These are phyloP conservation scores for Pachycephus smyrnensis DNA, from an alignment of 2,888 invertebrate species.

Conservation along the genomic window DNA sequence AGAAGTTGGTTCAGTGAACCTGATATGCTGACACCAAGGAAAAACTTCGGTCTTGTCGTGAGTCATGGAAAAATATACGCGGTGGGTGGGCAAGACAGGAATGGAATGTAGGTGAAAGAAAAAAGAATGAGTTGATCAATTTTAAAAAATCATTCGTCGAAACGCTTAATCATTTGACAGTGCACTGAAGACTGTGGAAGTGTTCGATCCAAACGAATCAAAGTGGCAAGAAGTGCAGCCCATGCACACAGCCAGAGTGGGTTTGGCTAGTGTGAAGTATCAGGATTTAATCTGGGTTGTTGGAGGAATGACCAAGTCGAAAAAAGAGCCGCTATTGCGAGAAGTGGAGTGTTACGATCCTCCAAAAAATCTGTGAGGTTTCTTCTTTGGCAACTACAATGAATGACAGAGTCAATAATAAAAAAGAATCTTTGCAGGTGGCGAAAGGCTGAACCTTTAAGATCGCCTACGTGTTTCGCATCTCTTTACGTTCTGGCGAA, in stretches of 20 bases:
- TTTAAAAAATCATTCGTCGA: neutral
- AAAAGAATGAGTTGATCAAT: neutral
- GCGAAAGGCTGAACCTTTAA: slow-evolving; percentile 46
- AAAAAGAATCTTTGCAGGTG: slow-evolving; percentile 45
- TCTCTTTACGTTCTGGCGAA: slow-evolving; percentile 62
- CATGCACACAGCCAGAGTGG: slow-evolving; percentile 73
- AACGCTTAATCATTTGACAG: slow-evolving; percentile 54
- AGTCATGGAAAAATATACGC: slow-evolving; percentile 76
- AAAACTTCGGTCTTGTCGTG: slow-evolving; percentile 79
- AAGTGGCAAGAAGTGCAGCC: slow-evolving; percentile 73
- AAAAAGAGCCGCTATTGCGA: slow-evolving; percentile 70
- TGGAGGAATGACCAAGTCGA: slow-evolving; percentile 77
- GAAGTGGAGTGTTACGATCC: slow-evolving; percentile 76
- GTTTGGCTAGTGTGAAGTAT: slow-evolving; percentile 73
- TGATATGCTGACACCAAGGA: slow-evolving; percentile 72
- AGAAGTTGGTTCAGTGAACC: slow-evolving; percentile 76
- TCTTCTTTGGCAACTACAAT: neutral
- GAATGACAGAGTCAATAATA: slow-evolving; percentile 14
- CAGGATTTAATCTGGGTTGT: slow-evolving; percentile 79
- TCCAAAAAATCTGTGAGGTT: slow-evolving; percentile 71
- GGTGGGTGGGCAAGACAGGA: slow-evolving; percentile 78
- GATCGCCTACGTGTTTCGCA: slow-evolving; percentile 57
- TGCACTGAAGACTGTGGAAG: slow-evolving; percentile 74
- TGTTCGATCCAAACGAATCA: slow-evolving; percentile 71
- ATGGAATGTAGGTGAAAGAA: slow-evolving; percentile 67